Evolutionary conservation across 1,140 invertebrate species (phyloP).

Genomic region (Cydia strobilella): DNA sequence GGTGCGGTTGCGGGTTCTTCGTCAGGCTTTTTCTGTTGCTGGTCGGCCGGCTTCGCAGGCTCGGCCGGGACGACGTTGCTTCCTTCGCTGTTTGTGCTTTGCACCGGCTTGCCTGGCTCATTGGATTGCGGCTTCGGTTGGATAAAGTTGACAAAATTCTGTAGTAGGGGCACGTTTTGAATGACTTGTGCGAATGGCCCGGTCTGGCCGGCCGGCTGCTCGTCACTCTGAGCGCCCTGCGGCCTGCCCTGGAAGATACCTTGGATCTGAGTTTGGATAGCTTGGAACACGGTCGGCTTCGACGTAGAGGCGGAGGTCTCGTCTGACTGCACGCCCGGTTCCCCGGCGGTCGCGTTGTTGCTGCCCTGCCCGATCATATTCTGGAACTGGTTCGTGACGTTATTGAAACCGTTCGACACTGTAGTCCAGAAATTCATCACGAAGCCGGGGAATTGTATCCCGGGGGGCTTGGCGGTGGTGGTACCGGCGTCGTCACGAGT

Average conservation of each 20-base stretch:
- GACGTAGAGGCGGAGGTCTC: constrained; percentile 22
- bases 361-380: constrained; percentile 33
- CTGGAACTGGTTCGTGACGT: constrained; percentile 35
- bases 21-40: constrained; percentile 32
- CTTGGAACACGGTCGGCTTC: constrained; percentile 37
- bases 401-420: constrained; percentile 33
- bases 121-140: constrained; percentile 30
- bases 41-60: constrained; percentile 33
- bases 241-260: constrained; percentile 11
- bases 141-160: constrained; percentile 35
- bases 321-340: constrained; percentile 43
- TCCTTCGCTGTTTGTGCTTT: constrained; percentile 33
- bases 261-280: constrained; percentile 35
- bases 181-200: constrained; percentile 39
- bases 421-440: constrained; percentile 34
- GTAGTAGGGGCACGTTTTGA: constrained; percentile 38
- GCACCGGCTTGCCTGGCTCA: constrained; percentile 31
- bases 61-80: constrained; percentile 36
- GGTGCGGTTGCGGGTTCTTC: constrained; percentile 31
- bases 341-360: constrained; percentile 35
- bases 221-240: constrained; percentile 24
- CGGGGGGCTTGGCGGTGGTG: constrained; percentile 15
- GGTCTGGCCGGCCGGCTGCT: not conserved
- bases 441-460: constrained; percentile 35
- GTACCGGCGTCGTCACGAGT: not conserved